phyloP scores from a whole-genome alignment of 1,140 invertebrate genomes.

The Spodoptera litura region DNA sequence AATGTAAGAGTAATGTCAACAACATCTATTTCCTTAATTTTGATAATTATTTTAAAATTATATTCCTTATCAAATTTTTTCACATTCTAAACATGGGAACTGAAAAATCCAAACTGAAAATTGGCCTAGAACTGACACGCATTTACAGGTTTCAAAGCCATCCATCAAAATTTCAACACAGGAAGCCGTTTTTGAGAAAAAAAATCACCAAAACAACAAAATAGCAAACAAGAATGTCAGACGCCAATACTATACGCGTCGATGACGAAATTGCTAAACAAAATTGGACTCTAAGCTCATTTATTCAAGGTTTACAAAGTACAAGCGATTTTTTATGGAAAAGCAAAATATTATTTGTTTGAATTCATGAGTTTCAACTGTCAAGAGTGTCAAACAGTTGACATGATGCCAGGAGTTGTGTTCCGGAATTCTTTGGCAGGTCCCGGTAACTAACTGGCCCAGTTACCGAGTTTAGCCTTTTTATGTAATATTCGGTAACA shows the following conservation, averaged over 20 bases:
- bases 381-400: conserved; percentile 43
- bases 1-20: no score
- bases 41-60: no score
- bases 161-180: conserved; percentile 37
- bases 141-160: conserved; percentile 17
- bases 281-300: neutral
- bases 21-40: no score
- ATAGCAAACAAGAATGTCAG: conserved; percentile 14
- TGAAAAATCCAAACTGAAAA: neutral
- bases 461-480: conserved; percentile 16
- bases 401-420: conserved; percentile 44
- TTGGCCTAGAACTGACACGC: neutral
- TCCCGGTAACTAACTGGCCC: conserved; percentile 22
- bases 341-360: conserved; percentile 45
- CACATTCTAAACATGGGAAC: neutral
- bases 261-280: conserved; percentile 17
- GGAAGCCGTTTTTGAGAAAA: neutral
- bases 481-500: conserved; percentile 23
- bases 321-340: conserved; percentile 11
- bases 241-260: conserved; percentile 25
- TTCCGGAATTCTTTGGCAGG: conserved; percentile 53
- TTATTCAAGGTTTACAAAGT: neutral
- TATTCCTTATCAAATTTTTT: no score
- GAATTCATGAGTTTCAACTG: conserved; percentile 10
- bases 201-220: conserved; percentile 3